A percentile compares a stretch with the other conserved stretches of the same genome.
Conservation (phyloP, 2,888 invertebrate genomes). For the Azorinus chamasolen region DNA sequence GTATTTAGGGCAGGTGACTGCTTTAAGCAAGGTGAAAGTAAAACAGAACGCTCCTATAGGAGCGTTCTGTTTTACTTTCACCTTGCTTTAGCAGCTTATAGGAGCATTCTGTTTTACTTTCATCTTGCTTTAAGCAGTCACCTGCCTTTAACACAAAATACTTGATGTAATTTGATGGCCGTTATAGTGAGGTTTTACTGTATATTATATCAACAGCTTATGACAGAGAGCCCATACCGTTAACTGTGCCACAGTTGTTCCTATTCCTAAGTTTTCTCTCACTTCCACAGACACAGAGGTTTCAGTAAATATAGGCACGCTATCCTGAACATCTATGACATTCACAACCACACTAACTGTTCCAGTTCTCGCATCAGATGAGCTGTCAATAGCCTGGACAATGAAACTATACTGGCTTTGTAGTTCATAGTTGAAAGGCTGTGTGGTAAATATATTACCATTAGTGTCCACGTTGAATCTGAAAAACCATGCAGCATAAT, state of each 20-base stretch:
- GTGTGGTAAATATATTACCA: slow-evolving; percentile 72
- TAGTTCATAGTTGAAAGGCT: slow-evolving; percentile 72
- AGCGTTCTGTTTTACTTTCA: no score
- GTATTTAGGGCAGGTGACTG: no score
- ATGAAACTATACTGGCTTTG: slow-evolving; percentile 61
- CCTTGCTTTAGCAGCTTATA: no score
- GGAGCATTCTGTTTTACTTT: no score
- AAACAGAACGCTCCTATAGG: no score
- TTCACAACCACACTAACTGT: slow-evolving; percentile 76
- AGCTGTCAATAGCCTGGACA: slow-evolving; percentile 71
- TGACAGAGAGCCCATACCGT: slow-evolving; percentile 48
- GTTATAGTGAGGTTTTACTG: no score
- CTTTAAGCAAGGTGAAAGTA: no score
- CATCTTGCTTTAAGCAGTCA: no score
- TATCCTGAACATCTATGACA: slow-evolving; percentile 79
- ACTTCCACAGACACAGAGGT: slow-evolving; percentile 67
- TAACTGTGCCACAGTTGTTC: slow-evolving; percentile 55
- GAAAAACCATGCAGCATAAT: no score
- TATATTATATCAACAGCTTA: no score
- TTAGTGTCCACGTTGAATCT: slow-evolving; percentile 12
- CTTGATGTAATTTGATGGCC: no score
- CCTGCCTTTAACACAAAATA: no score
- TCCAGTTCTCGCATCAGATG: slow-evolving; percentile 68
- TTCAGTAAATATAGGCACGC: slow-evolving; percentile 78
- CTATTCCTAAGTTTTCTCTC: slow-evolving; percentile 62